A percentile compares a stretch with the other conserved stretches of the same genome.
phyloP scores from a whole-genome alignment of 2,888 invertebrate species.

The Syritta pipiens region DNA sequence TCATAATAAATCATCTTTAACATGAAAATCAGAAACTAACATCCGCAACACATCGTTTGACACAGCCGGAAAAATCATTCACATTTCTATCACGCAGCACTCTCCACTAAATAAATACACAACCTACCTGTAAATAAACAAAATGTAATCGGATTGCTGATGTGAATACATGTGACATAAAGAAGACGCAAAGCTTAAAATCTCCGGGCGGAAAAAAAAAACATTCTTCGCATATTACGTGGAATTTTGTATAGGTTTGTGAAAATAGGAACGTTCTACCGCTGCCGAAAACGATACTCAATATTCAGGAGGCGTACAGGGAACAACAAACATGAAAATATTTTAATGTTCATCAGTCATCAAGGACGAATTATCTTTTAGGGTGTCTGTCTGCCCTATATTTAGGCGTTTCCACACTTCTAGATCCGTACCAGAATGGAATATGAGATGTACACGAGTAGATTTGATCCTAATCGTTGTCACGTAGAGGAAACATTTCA shows the following conservation, averaged over 20 bases:
- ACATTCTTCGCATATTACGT: conserved; percentile 18
- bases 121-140: conserved; percentile 49
- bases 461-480: conserved; percentile 57
- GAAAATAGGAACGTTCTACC: background rate
- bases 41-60: background rate
- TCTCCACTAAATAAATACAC: conserved; percentile 17
- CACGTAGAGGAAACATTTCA: conserved; percentile 56
- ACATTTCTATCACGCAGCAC: conserved; percentile 29
- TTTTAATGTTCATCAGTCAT: conserved; percentile 54
- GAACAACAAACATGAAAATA: conserved; percentile 42
- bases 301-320: conserved; percentile 33
- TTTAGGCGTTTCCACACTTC: conserved; percentile 16
- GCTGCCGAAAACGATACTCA: conserved; percentile 2
- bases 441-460: conserved; percentile 23
- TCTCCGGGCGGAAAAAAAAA: conserved; percentile 2
- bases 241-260: conserved; percentile 3
- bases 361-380: conserved; percentile 35
- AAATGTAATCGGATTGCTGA: conserved; percentile 41
- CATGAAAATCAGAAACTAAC: conserved; percentile 30
- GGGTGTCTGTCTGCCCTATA: conserved; percentile 6
- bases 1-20: no score
- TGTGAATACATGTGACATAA: conserved; percentile 17
- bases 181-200: conserved; percentile 34
- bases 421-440: background rate
- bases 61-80: background rate